Evolutionary conservation across 2,113 vertebrate genomes (phyloP), one percentile per base, ranked within the genome.

Genomic region (Seriola aureovittata): DNA sequence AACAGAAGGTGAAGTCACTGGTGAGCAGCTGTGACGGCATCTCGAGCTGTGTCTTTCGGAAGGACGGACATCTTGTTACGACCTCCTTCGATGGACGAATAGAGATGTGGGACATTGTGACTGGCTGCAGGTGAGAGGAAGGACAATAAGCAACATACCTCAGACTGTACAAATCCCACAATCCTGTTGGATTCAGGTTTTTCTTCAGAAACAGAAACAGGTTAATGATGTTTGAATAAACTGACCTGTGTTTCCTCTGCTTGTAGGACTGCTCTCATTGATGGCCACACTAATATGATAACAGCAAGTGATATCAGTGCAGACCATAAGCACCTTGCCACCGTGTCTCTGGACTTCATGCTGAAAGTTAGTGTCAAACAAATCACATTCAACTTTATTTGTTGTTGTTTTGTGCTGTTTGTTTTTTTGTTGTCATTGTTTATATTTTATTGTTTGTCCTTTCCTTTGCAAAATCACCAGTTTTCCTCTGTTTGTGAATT

Each of bases 21-120:
- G 88, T 95, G 66, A 97, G 95, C 83, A 93, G 90, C 88, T 95
- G 95, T 46, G 96, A 97, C 3, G 97, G 97, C 29, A 88, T 98
- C 78, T 96, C 97, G 0, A 94, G 94, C 25, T 96, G 96, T 4
- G 64, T 86, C 0, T 96, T 97, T 71, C 88, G 97, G 55, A 93
- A 91, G 0, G 94, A 96, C 7, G 74, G 34, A 0, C 48, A 75
- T 11, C 85, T 97, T 2, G 96, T 93, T 19, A 92, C 96, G 0
- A 95, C 96, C n/a, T 95, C 96, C 8, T 97, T 94, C 9, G 90
- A 96, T 0, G 97, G 97, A 23, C 93, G 89, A 23, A 84, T 97
- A 50, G 97, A 97, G 82, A 85, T 96, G 19, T 97, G 97, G 97
- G 95, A 97, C 81, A 71, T 95, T 8, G 78, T 63, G 42, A 95